Evolutionary conservation across 2,888 invertebrate species (phyloP), one percentile per base, ranked within the genome.

Genomic region (Azorinus chamasolen): DNA sequence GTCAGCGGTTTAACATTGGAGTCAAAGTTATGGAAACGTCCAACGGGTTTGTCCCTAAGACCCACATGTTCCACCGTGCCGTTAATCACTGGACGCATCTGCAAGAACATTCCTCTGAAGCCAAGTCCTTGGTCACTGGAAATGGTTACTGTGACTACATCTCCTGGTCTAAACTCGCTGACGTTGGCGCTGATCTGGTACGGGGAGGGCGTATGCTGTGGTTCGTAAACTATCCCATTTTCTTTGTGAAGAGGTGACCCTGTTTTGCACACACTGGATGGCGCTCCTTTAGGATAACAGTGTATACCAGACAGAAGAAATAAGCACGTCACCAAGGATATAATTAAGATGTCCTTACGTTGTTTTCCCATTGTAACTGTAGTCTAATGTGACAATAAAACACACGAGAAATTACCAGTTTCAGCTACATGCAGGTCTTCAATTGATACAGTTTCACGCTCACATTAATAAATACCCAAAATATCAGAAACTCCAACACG

Each of bases 241-340:
- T 63, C 65, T 12, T 27, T 53, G 51, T 79, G 79, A 14, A 69
- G n/a, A 4, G 79, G 79, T 45, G 71, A 41, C n/a, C 59, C 71
- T n/a, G 58, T 45, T 0, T 18, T n/a, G 46, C 79, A 79, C 8
- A 59, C 71, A 12, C 59, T 63, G 4, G 16, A 22, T 14, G 79
- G 79, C 22, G 79, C 68, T 18, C 79, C 79, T 25, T 39, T 51
- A 1, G 79, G 79, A 50, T 70, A 79, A 62, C 62, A 50, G 32
- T 32, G 4, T 4, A 32, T 10, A 10, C 10, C 32, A 32, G 32
- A 10, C 10, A 32, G 4, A 10, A 32, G 32, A 32, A 32, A 32
- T 4, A 32, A 4, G 10, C 5, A 32, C 32, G 10, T 32, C 32
- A 32, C 32, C 10, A 32, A 6, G 10, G 32, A 6, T 4, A 32